Percentiles rank a stretch among this genome's conserved stretches.
These are phyloP conservation scores for Turritopsis rubra DNA, from an alignment of 30 jellyfish, hydroid and myxozoan species.

Conservation along the genomic window DNA sequence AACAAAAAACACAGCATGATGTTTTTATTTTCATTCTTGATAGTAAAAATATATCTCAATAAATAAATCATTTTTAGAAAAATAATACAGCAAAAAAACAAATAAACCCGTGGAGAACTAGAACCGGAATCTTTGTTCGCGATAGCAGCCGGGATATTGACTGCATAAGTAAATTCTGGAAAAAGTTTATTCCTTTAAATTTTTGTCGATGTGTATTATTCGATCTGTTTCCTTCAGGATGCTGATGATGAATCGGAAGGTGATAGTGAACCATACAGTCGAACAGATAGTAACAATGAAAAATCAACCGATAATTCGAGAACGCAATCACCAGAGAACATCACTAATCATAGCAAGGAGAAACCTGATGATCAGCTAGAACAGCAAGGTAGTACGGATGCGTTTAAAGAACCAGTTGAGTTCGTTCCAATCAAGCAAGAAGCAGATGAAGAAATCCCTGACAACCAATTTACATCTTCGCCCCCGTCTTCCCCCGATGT, in stretches of 20 bases:
- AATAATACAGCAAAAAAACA: no score
- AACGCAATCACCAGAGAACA: constrained; percentile 22
- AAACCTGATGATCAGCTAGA: constrained; percentile 8
- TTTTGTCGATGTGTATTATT: no score
- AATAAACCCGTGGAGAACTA: no score
- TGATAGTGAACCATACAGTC: constrained; percentile 51
- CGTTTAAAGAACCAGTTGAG: not conserved
- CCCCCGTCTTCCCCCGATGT: constrained; percentile 60
- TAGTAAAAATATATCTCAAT: no score
- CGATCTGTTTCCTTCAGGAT: constrained; percentile 25
- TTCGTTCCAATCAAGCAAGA: constrained; percentile 31
- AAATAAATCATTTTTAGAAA: no score
- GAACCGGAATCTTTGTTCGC: no score
- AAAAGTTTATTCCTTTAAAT: no score
- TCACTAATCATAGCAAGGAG: not conserved
- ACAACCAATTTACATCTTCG: constrained; percentile 20
- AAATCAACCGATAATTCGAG: constrained; percentile 35
- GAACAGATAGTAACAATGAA: constrained; percentile 38
- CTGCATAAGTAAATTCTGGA: no score
- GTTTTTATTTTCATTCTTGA: no score
- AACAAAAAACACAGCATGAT: no score
- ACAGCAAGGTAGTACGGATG: not conserved
- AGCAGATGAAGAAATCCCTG: constrained; percentile 22
- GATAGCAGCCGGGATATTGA: no score
- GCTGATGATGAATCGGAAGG: constrained; percentile 57